Conservation (phyloP, 2,797 vertebrate species). For the Sebastiscus tertius region DNA sequence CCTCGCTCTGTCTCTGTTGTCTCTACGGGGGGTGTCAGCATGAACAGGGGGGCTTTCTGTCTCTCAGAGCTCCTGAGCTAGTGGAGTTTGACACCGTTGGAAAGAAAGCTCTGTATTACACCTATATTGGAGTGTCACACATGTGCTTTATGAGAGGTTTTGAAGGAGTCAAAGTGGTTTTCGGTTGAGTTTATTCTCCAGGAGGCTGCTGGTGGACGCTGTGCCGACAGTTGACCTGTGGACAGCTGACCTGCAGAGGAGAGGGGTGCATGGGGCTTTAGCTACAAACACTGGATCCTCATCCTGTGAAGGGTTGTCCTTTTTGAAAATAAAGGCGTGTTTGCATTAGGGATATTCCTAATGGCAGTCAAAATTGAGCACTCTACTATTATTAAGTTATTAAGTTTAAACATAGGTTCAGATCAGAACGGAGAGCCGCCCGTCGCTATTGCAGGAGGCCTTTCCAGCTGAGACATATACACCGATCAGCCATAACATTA, state of each 20-base stretch:
- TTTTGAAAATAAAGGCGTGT: neutral
- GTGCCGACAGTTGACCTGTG: neutral
- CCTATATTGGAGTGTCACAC: neutral
- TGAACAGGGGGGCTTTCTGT: neutral
- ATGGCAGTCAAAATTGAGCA: too few relatives aligned
- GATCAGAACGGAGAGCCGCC: too few relatives aligned
- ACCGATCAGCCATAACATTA: too few relatives aligned
- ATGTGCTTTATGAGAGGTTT: neutral
- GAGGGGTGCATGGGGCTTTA: neutral
- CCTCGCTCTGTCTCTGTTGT: neutral
- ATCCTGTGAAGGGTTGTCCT: neutral
- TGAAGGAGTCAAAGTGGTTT: neutral
- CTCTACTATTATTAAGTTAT: too few relatives aligned
- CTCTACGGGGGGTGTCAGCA: neutral
- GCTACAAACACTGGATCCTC: neutral
- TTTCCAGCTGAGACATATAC: too few relatives aligned
- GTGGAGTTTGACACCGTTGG: neutral
- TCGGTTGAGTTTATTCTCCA: neutral
- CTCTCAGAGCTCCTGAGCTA: neutral
- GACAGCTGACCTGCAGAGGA: neutral
- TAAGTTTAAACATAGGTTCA: too few relatives aligned
- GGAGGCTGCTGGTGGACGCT: neutral
- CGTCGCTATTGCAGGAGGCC: too few relatives aligned
- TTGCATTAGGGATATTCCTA: neutral
- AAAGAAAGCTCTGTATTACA: neutral